Base-by-base conservation (phyloP, 2,113 vertebrate species). In the Myrmophylax atrothorax region DNA sequence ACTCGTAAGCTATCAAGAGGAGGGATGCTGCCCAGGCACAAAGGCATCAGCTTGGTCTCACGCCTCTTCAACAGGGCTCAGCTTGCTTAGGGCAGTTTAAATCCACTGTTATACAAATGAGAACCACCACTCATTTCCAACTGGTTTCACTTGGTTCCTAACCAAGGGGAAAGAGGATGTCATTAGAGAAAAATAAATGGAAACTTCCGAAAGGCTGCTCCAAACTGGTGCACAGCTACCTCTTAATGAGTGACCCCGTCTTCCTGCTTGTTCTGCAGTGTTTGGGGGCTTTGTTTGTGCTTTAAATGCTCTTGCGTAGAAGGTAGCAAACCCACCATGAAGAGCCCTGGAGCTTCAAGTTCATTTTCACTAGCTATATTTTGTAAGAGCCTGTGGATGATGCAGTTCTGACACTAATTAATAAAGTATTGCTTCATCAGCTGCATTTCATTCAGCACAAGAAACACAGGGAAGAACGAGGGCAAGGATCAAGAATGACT, bases 381-480 rank as follows among this genome's bases (percentile, higher is more conserved):
- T 90, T 84, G 12, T 89, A 94, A 95, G 40, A 86, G 56, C 19
- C 49, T 70, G 56, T 63, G 47, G 81, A 94, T 67, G 89, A 78
- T 81, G 78, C 64, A 82, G 94, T 75, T 59, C 80, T 94, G 86
- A 91, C 86, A 84, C 59, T 86, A 87, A 94, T 46, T 76, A 96
- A 87, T 89, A 49, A 92, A 96, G 83, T 29, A 92, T 76, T 92
- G 88, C 38, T 95, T 89, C 89, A 87, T 93, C 64, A 40, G 59
- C 76, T 93, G 72, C 69, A 78, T 62, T 75, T 91, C 53, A 3
- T 87, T 91, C 64, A 84, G 82, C 3, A 1, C 31, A 89, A 88
- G 53, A 78, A 87, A 84, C 23, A 74, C 53, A 60, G 5, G 72
- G 59, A 90, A 80, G 46, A 94, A 94, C 0, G 3, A 80, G 37